phyloP scores from a whole-genome alignment of 64 coral and sea anemone genomes.

The Montipora capricornis region DNA sequence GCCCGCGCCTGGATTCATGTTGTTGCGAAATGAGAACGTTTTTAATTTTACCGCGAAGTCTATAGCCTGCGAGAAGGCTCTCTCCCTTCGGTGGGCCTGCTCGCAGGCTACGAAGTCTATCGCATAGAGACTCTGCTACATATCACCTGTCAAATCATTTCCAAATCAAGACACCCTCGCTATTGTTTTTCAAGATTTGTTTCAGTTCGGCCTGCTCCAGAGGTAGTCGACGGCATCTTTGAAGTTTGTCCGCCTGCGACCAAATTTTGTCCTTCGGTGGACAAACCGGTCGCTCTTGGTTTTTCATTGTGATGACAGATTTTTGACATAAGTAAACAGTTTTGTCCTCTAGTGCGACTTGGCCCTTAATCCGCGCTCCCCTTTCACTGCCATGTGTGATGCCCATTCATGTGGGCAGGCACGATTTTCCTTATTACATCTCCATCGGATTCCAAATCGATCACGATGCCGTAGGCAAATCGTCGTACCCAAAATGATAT shows the following conservation, averaged over 20 bases:
- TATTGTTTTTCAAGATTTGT: constrained; percentile 31
- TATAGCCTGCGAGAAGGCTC: no score
- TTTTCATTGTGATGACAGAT: constrained; percentile 11
- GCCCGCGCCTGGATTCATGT: no score
- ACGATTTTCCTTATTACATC: no score
- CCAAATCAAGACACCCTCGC: constrained; percentile 7
- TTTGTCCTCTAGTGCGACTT: constrained; percentile 6
- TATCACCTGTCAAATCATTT: constrained; percentile 37
- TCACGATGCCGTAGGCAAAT: no score
- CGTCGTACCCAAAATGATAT: no score
- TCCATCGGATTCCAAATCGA: no score
- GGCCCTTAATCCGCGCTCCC: no score
- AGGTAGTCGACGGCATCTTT: constrained; percentile 32
- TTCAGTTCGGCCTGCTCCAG: constrained; percentile 20
- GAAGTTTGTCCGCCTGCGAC: constrained; percentile 23
- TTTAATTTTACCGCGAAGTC: no score
- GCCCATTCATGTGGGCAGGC: no score
- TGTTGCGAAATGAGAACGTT: no score
- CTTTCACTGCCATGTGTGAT: no score
- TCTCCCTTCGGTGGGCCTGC: no score
- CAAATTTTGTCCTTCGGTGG: constrained; percentile 27
- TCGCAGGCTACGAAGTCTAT: neutral
- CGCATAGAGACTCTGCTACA: constrained; percentile 20
- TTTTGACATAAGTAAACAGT: neutral
- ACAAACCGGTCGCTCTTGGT: constrained; percentile 32